phyloP scores from a whole-genome alignment of 53 echinoderm and acorn worm species.

The Luidia sarsii region DNA sequence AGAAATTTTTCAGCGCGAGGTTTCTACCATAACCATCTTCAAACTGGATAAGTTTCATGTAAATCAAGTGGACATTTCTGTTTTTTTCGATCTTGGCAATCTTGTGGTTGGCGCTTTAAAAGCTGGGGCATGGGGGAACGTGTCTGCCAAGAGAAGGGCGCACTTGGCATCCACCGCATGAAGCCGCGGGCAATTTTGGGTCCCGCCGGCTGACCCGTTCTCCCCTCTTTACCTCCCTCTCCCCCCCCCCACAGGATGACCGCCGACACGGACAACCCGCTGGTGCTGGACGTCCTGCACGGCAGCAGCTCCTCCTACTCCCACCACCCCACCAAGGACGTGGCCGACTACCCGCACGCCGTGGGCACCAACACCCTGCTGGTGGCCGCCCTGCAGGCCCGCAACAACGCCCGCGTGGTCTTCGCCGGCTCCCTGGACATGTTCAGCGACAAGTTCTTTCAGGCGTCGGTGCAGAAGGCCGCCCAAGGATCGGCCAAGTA shows the following conservation, averaged over 20 bases:
- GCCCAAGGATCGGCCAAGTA: constrained; percentile 73
- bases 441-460: constrained; percentile 96
- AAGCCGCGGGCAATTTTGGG: too few relatives aligned
- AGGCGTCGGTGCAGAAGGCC: constrained; percentile 93
- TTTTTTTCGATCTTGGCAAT: too few relatives aligned
- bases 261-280: constrained; percentile 91
- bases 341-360: constrained; percentile 90
- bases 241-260: constrained; percentile 69
- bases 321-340: constrained; percentile 79
- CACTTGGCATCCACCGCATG: too few relatives aligned
- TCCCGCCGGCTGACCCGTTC: too few relatives aligned
- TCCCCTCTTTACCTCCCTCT: too few relatives aligned
- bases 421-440: constrained; percentile 95
- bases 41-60: too few relatives aligned
- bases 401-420: constrained; percentile 96
- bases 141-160: too few relatives aligned
- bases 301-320: constrained; percentile 87
- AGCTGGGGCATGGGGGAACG: too few relatives aligned
- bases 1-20: too few relatives aligned
- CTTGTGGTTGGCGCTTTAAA: too few relatives aligned
- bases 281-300: constrained; percentile 88
- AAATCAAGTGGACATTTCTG: too few relatives aligned
- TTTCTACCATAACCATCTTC: too few relatives aligned
- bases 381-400: constrained; percentile 93
- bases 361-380: constrained; percentile 96